Evolutionary conservation across 1,140 invertebrate species (phyloP), one percentile per base, ranked within the genome.

Genomic region (Chlorops oryzae): DNA sequence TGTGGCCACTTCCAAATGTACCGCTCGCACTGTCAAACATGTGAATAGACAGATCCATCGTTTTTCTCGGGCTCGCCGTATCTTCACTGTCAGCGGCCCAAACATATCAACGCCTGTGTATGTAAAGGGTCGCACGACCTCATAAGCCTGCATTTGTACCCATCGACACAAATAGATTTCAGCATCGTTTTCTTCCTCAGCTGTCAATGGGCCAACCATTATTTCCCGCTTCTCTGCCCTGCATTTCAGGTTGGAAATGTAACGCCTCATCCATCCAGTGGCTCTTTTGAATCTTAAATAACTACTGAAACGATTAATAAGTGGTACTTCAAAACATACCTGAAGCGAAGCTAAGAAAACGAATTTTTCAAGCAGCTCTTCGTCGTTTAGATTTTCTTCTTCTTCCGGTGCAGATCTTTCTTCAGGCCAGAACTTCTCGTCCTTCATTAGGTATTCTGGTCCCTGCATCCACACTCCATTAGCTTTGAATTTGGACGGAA

Each of bases 41-140:
- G 59, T 63, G 43, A 70, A 64, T 5, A 69, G 13, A 10, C 49
- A 51, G 17, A 58, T 45, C 41, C 59, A 70, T 3, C 51, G 50
- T 42, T 69, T 69, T 9, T 57, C 40, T 12, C 32, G 47, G 2
- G 48, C 18, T 23, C 55, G 23, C 28, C 28, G 13, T 18, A 42
- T 37, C 12, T 27, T 47, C 10, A 34, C 18, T 18, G 5, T 9
- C 5, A 37, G 13, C n/a, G 27, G 27, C 18, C 45, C 45, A 47
- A 24, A 32, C 7, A 13, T 15, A 20, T 37, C 45, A 13, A 47
- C 6, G 5, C 28, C 45, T 12, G 28, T 37, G 45, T 38, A 47
- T 5, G 45, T 7, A 23, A 37, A 47, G 6, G 45, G 45, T 12
- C 10, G 38, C 7, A 12, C 38, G 17, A n/a, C n/a, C n/a, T n/a